phyloP scores from a whole-genome alignment of 1,140 invertebrate genomes.

The Proctacanthus coquilletti region DNA sequence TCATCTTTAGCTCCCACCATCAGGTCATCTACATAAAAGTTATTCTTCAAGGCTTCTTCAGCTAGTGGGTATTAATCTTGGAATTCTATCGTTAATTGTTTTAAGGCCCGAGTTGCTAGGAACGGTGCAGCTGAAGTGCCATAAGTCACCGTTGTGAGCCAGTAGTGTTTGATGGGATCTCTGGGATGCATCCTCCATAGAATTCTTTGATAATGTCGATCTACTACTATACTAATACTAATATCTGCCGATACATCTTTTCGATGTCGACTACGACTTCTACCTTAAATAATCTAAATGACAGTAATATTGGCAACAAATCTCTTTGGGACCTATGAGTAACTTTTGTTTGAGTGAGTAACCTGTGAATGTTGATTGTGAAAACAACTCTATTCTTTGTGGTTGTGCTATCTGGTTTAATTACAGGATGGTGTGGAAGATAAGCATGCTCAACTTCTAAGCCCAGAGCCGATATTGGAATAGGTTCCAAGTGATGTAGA shows the following conservation, averaged over 20 bases:
- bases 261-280: constrained; percentile 17
- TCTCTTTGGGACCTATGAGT: constrained; percentile 18
- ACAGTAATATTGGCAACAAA: constrained; percentile 19
- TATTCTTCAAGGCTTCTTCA: constrained; percentile 9
- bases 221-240: constrained; percentile 5
- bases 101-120: constrained; percentile 7
- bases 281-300: constrained; percentile 16
- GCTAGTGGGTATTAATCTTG: constrained; percentile 12
- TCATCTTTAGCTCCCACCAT: too few relatives aligned
- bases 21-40: constrained; percentile 29
- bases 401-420: constrained; percentile 13
- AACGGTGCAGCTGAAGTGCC: constrained; percentile 16
- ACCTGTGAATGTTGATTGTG: constrained; percentile 8
- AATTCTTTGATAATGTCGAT: constrained; percentile 22
- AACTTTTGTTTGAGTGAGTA: constrained; percentile 20
- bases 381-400: constrained; percentile 23
- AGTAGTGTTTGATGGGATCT: constrained; percentile 14
- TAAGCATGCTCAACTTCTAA: too few relatives aligned
- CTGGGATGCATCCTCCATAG: constrained; percentile 19
- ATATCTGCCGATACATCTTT: constrained; percentile 23
- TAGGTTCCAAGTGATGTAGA: too few relatives aligned
- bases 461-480: too few relatives aligned
- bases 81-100: constrained; percentile 1
- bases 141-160: constrained; percentile 21
- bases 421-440: constrained; percentile 28